Evolutionary conservation across 2,113 vertebrate genomes (phyloP).

Genomic region (Gallinago undulata): DNA sequence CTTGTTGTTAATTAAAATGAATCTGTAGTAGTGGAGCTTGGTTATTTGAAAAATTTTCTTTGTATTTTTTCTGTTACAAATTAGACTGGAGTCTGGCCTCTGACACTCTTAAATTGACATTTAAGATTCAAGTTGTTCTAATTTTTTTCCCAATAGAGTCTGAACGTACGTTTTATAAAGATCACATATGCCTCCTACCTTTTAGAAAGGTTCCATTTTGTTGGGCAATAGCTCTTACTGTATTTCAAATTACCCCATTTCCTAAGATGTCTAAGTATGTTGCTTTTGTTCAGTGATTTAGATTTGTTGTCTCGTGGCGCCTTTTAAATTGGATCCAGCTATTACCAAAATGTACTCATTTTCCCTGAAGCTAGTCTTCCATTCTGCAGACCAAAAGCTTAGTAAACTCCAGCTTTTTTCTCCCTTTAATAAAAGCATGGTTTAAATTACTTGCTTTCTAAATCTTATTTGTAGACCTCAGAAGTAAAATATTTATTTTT

Average conservation of each 20-base stretch:
- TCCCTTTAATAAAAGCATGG: not conserved
- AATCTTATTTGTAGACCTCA: not conserved
- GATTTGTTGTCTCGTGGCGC: conserved; percentile 3
- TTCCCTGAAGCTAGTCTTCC: conserved; percentile 21
- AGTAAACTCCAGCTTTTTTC: not conserved
- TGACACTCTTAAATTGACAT: not conserved
- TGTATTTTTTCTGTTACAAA: not conserved
- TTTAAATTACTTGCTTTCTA: conserved; percentile 36
- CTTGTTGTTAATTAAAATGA: not conserved
- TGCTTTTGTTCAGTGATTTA: conserved; percentile 32
- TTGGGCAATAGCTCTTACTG: not conserved
- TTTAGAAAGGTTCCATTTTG: not conserved
- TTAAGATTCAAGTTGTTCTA: not conserved
- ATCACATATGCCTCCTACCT: not conserved
- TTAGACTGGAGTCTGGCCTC: not conserved
- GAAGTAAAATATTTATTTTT: conserved; percentile 1
- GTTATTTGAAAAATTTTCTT: not conserved
- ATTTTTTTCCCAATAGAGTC: not conserved
- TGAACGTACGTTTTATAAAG: not conserved
- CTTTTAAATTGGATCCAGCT: conserved; percentile 60
- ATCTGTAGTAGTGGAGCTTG: not conserved
- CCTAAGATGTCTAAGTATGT: not conserved
- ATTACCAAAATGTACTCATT: conserved; percentile 38
- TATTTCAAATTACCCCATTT: not conserved
- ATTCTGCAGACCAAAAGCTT: conserved; percentile 17